Percentiles rank a stretch among this genome's conserved stretches.
phyloP scores from a whole-genome alignment of 2,888 invertebrate genomes.

The Tiphia femorata region DNA sequence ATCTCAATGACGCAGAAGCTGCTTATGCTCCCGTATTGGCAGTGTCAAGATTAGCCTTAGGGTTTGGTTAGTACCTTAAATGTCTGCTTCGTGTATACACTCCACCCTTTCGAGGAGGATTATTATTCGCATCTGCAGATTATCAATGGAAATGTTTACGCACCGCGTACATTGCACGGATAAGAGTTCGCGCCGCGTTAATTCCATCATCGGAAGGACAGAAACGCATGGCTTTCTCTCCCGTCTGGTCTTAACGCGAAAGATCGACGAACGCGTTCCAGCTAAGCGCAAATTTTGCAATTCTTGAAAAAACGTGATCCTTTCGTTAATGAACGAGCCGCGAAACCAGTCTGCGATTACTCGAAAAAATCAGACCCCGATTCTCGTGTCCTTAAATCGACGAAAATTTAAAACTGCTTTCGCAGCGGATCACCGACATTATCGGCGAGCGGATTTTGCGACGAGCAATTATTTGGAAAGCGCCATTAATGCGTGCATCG shows the following conservation, averaged over 20 bases:
- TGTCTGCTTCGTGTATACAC: conserved; percentile 42
- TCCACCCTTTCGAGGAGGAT: conserved; percentile 11
- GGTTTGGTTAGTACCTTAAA: conserved; percentile 35
- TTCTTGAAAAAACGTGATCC: too few relatives aligned
- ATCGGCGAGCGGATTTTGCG: conserved; percentile 14
- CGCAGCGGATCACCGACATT: conserved; percentile 37
- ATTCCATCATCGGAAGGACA: too few relatives aligned
- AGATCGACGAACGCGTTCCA: too few relatives aligned
- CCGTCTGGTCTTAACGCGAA: too few relatives aligned
- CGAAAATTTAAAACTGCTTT: conserved; percentile 24
- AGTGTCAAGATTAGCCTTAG: conserved; percentile 34
- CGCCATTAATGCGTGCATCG: conserved; percentile 15
- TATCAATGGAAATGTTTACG: conserved; percentile 32
- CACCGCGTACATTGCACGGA: too few relatives aligned
- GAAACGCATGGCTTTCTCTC: too few relatives aligned
- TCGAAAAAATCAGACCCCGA: too few relatives aligned
- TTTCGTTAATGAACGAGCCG: too few relatives aligned
- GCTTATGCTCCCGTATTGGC: conserved; percentile 16
- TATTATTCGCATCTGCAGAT: conserved; percentile 33
- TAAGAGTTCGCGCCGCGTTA: too few relatives aligned
- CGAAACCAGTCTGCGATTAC: too few relatives aligned
- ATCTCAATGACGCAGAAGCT: conserved; percentile 33
- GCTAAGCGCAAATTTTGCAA: too few relatives aligned
- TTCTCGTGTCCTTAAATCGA: too few relatives aligned
- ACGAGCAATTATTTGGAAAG: conserved; percentile 16